A percentile compares a stretch with the other conserved stretches of the same genome.
These are phyloP conservation scores for Gadopsis bispinosus DNA, from an alignment of 2,797 vertebrate genomes.

Conservation along the genomic window DNA sequence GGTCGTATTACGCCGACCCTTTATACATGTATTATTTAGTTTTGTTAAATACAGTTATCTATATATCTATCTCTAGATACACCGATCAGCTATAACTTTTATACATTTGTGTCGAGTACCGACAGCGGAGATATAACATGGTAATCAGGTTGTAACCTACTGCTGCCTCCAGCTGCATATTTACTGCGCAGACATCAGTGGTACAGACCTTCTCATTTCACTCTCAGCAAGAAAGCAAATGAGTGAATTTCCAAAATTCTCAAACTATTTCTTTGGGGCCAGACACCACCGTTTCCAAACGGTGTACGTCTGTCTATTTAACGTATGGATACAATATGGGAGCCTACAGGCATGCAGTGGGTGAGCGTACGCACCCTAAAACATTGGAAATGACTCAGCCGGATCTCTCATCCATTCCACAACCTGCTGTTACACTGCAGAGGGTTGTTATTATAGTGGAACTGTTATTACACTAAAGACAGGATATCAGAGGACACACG, in stretches of 20 bases:
- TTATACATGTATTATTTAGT: too few relatives aligned
- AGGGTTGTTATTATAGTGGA: slow-evolving; percentile 40
- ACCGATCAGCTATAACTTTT: too few relatives aligned
- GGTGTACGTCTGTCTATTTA: neutral
- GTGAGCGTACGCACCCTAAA: slow-evolving; percentile 5
- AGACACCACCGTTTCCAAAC: neutral
- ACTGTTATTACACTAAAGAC: slow-evolving; percentile 42
- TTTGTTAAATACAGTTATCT: too few relatives aligned
- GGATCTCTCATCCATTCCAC: slow-evolving; percentile 16
- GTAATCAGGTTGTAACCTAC: neutral
- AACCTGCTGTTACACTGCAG: slow-evolving; percentile 37
- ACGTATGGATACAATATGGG: neutral
- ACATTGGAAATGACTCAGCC: slow-evolving; percentile 22
- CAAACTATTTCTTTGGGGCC: neutral
- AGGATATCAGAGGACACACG: slow-evolving; percentile 38
- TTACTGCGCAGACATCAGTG: neutral
- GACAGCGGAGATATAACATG: neutral
- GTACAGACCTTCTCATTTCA: neutral
- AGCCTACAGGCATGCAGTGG: neutral
- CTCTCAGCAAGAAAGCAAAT: neutral
- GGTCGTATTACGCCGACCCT: too few relatives aligned
- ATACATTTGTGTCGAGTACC: too few relatives aligned
- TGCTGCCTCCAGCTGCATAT: neutral
- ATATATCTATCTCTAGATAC: too few relatives aligned
- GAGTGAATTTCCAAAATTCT: neutral